phyloP scores from a whole-genome alignment of 2,113 vertebrate genomes.

The Machaerirhynchus nigripectus region DNA sequence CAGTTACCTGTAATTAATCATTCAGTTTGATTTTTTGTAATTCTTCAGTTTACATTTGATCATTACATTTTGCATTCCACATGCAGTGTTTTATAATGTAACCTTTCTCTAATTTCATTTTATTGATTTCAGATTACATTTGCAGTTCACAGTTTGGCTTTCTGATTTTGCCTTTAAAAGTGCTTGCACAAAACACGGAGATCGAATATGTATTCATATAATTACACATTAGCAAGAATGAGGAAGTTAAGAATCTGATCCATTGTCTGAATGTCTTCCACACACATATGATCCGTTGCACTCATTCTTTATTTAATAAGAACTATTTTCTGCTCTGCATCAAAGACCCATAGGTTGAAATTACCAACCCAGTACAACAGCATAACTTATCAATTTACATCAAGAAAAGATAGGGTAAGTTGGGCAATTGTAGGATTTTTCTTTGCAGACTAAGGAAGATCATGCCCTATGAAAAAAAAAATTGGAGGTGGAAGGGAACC shows the following conservation, averaged over 20 bases:
- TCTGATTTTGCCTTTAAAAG: neutral
- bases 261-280: neutral
- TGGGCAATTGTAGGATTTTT: neutral
- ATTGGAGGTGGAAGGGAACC: neutral
- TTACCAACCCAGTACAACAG: neutral
- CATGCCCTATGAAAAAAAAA: neutral
- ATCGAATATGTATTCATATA: neutral
- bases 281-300: neutral
- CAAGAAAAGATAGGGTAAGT: neutral
- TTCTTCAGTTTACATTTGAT: neutral
- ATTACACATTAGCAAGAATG: neutral
- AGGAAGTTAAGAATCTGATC: neutral
- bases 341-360: neutral
- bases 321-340: neutral
- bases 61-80: neutral
- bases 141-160: neutral
- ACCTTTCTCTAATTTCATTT: neutral
- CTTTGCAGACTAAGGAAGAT: neutral
- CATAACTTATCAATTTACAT: neutral
- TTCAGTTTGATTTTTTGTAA: neutral
- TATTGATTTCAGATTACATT: neutral
- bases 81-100: neutral
- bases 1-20: neutral
- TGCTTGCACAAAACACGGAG: neutral
- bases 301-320: neutral